Evolutionary conservation across 2,113 vertebrate species (phyloP), one percentile per base, ranked within the genome.

Genomic region (Callopanchax toddi): DNA sequence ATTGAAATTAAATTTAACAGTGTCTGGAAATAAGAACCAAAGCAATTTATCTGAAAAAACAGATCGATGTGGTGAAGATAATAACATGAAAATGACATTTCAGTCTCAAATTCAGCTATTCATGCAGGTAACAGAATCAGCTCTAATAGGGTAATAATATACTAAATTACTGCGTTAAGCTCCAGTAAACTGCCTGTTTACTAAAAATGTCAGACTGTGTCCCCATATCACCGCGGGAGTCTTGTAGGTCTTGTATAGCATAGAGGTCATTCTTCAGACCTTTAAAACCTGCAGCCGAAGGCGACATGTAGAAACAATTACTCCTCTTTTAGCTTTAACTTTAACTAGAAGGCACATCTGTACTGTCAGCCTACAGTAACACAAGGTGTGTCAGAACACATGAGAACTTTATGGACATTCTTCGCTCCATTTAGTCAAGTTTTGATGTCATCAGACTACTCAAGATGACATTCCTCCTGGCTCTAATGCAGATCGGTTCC

Each of bases 251-350:
- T 46, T 32, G 26, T 50, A 17, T 8, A 23, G 53, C 45, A 60
- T 69, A 77, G 25, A 6, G 40, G 60, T 12, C 11, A 23, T 36
- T 16, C 26, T 48, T 58, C 67, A 48, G 54, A 39, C 60, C 65
- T 29, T n/a, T 53, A 53, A 70, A 54, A 43, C 42, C 32, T 26
- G 17, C 56, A 52, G 54, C 72, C 71, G 55, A 25, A 40, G 56
- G 59, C 32, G 21, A 39, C 52, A 34, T 43, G 36, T 11, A 63
- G 43, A 44, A 81, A 76, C 79, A 84, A 45, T n/a, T n/a, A n/a
- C n/a, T n/a, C n/a, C n/a, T n/a, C n/a, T n/a, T n/a, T n/a, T n/a
- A n/a, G n/a, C n/a, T n/a, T n/a, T 32, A 5, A 32, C 29, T 32
- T 8, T 5, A 32, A 32, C 29, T 32, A 40, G 22, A 4, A 13